Conservation (phyloP, 2,113 vertebrate species). For the Corydoras maculifer region DNA sequence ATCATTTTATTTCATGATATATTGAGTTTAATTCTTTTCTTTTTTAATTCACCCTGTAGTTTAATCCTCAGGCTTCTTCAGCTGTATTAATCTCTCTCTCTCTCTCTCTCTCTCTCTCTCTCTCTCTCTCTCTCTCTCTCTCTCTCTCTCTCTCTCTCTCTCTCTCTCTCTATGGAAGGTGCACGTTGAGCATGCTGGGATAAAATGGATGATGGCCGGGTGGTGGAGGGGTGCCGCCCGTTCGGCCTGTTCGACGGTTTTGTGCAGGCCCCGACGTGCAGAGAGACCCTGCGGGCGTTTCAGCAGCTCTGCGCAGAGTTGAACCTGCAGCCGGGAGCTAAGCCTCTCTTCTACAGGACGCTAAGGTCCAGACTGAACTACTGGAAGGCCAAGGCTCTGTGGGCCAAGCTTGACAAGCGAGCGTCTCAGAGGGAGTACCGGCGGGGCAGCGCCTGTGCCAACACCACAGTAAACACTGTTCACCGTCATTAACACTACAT, state of each 20-base stretch:
- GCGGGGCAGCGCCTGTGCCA: conserved; percentile 76
- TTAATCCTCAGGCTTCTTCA: too few relatives aligned
- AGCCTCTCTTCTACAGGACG: conserved; percentile 80
- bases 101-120: background rate
- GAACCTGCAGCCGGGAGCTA: conserved; percentile 72
- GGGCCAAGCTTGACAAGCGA: conserved; percentile 89
- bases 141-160: background rate
- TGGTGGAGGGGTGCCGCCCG: conserved; percentile 65
- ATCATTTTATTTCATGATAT: too few relatives aligned
- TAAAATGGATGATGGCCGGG: conserved; percentile 52
- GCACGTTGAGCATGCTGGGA: conserved; percentile 8
- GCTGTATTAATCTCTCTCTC: conserved; percentile 3
- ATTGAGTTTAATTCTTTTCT: too few relatives aligned
- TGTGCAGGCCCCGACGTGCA: conserved; percentile 85
- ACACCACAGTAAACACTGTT: conserved; percentile 71
- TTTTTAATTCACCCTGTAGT: too few relatives aligned
- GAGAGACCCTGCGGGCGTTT: conserved; percentile 80
- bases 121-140: background rate
- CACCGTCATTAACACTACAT: too few relatives aligned
- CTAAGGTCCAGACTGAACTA: conserved; percentile 88
- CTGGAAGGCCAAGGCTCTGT: conserved; percentile 92
- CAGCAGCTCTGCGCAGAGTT: conserved; percentile 83
- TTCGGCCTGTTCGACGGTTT: conserved; percentile 86
- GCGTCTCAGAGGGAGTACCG: conserved; percentile 82
- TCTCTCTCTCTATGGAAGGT: conserved; percentile 3